Conservation (phyloP, 2,797 vertebrate species). For the Leptoclinus maculatus region DNA sequence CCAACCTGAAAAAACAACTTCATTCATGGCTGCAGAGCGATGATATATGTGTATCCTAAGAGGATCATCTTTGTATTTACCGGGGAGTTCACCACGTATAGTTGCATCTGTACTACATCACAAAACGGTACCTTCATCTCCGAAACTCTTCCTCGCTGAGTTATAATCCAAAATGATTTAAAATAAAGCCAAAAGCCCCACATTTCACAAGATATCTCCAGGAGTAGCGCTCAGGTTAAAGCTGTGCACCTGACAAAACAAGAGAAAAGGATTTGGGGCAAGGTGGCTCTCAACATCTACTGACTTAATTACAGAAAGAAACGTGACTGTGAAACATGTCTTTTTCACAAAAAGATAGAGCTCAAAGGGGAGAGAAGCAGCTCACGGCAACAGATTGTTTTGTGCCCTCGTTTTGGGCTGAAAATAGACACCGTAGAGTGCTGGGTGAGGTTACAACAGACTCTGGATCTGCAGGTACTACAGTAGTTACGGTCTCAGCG, state of each 20-base stretch:
- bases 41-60: background rate
- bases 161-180: background rate
- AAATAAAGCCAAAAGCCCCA: background rate
- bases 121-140: background rate
- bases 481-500: background rate
- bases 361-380: background rate
- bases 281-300: background rate
- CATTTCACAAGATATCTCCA: too few relatives aligned
- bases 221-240: background rate
- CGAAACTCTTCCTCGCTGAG: background rate
- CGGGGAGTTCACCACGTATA: background rate
- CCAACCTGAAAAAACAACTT: background rate
- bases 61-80: background rate
- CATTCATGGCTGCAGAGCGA: background rate
- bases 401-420: conserved; percentile 1
- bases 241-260: background rate
- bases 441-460: background rate
- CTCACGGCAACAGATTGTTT: background rate
- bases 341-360: background rate
- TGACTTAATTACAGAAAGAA: background rate
- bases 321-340: background rate
- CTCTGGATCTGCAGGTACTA: background rate
- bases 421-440: conserved; percentile 1
- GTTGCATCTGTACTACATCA: background rate
- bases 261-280: background rate